phyloP scores from a whole-genome alignment of 2,113 vertebrate genomes.

The Sula dactylatra region DNA sequence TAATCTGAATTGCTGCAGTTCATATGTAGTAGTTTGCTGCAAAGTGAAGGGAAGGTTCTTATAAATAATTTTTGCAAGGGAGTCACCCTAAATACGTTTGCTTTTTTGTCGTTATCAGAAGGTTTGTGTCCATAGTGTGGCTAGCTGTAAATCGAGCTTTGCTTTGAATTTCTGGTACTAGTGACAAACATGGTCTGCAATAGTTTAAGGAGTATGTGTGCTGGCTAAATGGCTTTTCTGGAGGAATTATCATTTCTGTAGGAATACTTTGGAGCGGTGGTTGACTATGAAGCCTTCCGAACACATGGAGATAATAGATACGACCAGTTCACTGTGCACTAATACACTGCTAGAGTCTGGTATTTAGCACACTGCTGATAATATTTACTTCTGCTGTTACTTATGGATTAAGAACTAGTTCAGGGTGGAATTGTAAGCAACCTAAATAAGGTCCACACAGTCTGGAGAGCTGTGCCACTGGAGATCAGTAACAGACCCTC shows the following conservation, averaged over 20 bases:
- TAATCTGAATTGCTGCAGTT: neutral
- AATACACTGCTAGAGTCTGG: neutral
- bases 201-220: neutral
- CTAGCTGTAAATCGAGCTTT: neutral
- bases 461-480: neutral
- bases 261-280: neutral
- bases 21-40: neutral
- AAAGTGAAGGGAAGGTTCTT: neutral
- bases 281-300: neutral
- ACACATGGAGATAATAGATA: neutral
- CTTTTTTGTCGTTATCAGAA: neutral
- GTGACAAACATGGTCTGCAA: neutral
- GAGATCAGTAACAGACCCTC: neutral
- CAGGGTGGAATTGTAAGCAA: neutral
- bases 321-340: slow-evolving; percentile 39
- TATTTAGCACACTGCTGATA: neutral
- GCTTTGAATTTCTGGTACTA: neutral
- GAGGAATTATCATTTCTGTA: neutral
- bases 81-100: neutral
- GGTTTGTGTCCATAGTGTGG: neutral
- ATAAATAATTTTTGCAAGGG: neutral
- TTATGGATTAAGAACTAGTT: neutral
- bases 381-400: neutral
- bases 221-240: neutral
- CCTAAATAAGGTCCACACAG: neutral